Conservation (phyloP, 2,797 vertebrate genomes). For the Coregonus ussuriensis region DNA sequence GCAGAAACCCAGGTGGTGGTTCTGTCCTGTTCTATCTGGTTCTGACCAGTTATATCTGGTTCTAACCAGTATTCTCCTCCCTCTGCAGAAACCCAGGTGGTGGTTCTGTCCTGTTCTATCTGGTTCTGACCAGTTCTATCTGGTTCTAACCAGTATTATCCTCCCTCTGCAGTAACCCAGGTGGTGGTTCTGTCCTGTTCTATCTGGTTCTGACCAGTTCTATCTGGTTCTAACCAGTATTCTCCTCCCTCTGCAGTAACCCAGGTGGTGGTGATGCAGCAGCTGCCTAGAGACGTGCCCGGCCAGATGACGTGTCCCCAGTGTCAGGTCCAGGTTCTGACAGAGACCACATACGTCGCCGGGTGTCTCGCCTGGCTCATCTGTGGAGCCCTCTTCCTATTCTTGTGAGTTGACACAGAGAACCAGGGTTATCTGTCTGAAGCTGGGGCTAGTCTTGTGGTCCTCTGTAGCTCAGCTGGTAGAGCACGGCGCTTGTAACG, state of each 20-base stretch:
- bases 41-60: too few species aligned
- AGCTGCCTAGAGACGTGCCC: constrained; percentile 32
- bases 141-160: too few species aligned
- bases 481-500: too few species aligned
- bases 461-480: too few species aligned
- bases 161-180: background rate
- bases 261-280: constrained; percentile 25
- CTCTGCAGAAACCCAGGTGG: too few species aligned
- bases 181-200: background rate
- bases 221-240: background rate
- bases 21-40: too few species aligned
- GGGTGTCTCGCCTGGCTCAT: constrained; percentile 70
- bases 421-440: too few species aligned
- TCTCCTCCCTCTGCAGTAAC: background rate
- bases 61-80: too few species aligned
- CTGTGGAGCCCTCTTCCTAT: constrained; percentile 24
- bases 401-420: background rate
- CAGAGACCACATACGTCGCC: constrained; percentile 41
- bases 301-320: constrained; percentile 70
- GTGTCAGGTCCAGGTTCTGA: constrained; percentile 73
- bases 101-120: too few species aligned
- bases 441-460: accelerated
- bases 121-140: too few species aligned
- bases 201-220: background rate
- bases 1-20: too few species aligned